Percentiles rank a stretch among this genome's conserved stretches.
phyloP scores from a whole-genome alignment of 2,797 vertebrate genomes.

The Pseudocheirus occidentalis region DNA sequence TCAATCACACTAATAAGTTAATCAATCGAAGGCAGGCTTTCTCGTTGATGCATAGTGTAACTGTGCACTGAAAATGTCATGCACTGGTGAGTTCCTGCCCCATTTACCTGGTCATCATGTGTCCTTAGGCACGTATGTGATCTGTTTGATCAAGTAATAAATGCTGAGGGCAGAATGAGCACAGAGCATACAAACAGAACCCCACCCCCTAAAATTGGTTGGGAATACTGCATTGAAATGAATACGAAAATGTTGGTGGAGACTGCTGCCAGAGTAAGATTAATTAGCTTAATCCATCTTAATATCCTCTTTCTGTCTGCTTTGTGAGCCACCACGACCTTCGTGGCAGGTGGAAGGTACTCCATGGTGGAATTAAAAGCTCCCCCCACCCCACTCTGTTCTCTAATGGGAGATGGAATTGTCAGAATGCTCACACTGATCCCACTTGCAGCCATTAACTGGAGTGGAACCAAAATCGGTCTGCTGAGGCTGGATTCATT shows the following conservation, averaged over 20 bases:
- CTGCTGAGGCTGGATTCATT: conserved; percentile 87
- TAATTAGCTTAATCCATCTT: conserved; percentile 93
- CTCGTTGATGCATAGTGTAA: conserved; percentile 79
- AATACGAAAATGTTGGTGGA: conserved; percentile 75
- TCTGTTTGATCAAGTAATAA: conserved; percentile 80
- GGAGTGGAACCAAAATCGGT: conserved; percentile 88
- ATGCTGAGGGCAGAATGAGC: conserved; percentile 70
- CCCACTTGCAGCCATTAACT: conserved; percentile 83
- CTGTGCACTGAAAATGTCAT: conserved; percentile 80
- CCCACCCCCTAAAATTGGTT: conserved; percentile 55
- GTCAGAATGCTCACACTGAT: conserved; percentile 85
- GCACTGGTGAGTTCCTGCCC: conserved; percentile 80
- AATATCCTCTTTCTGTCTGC: conserved; percentile 87
- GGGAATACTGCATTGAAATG: conserved; percentile 72
- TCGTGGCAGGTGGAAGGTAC: conserved; percentile 89
- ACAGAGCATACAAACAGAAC: conserved; percentile 73
- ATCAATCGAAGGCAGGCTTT: conserved; percentile 84
- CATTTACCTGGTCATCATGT: conserved; percentile 80
- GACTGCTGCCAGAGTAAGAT: conserved; percentile 84
- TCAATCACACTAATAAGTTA: conserved; percentile 88
- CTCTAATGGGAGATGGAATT: conserved; percentile 86
- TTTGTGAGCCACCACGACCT: conserved; percentile 83
- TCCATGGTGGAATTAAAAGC: conserved; percentile 80
- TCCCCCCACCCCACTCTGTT: conserved; percentile 54
- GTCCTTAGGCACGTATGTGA: conserved; percentile 81